A percentile compares a stretch with the other conserved stretches of the same genome.
Evolutionary conservation across 2,113 vertebrate genomes (phyloP).

Genomic region (Tauraco erythrolophus): DNA sequence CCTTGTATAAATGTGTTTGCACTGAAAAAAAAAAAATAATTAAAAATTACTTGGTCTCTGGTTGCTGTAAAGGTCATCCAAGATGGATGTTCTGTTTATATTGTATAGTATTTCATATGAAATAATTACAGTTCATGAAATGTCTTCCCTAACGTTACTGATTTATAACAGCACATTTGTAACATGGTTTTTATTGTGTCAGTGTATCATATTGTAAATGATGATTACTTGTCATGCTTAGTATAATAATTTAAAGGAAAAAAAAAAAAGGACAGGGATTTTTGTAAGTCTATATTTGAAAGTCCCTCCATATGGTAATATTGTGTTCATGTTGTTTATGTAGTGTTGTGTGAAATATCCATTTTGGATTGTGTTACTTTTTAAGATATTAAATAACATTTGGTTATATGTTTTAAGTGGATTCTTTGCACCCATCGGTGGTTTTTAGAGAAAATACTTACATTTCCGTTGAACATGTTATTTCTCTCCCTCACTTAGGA

Average conservation of each 20-base stretch:
- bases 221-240: slow-evolving; percentile 98
- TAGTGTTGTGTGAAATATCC: slow-evolving; percentile 97
- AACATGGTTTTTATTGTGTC: slow-evolving; percentile 97
- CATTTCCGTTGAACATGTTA: background rate
- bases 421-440: slow-evolving; percentile 71
- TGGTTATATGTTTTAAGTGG: slow-evolving; percentile 88
- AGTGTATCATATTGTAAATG: slow-evolving; percentile 97
- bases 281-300: slow-evolving; percentile 98
- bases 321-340: slow-evolving; percentile 95
- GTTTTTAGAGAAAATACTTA: slow-evolving; percentile 1
- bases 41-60: slow-evolving; percentile 86
- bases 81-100: slow-evolving; percentile 93
- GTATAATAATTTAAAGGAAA: slow-evolving; percentile 92
- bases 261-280: slow-evolving; percentile 91
- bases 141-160: slow-evolving; percentile 97
- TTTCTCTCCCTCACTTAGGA: background rate
- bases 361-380: slow-evolving; percentile 99
- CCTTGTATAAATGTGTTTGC: slow-evolving; percentile 94
- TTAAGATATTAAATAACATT: slow-evolving; percentile 99
- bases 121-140: slow-evolving; percentile 95
- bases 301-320: slow-evolving; percentile 96
- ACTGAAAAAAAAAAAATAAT: slow-evolving; percentile 87
- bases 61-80: slow-evolving; percentile 92
- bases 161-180: slow-evolving; percentile 96
- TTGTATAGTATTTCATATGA: slow-evolving; percentile 95